A percentile compares a stretch with the other conserved stretches of the same genome.
phyloP scores from a whole-genome alignment of 2,113 vertebrate species.

The Anas platyrhynchos region DNA sequence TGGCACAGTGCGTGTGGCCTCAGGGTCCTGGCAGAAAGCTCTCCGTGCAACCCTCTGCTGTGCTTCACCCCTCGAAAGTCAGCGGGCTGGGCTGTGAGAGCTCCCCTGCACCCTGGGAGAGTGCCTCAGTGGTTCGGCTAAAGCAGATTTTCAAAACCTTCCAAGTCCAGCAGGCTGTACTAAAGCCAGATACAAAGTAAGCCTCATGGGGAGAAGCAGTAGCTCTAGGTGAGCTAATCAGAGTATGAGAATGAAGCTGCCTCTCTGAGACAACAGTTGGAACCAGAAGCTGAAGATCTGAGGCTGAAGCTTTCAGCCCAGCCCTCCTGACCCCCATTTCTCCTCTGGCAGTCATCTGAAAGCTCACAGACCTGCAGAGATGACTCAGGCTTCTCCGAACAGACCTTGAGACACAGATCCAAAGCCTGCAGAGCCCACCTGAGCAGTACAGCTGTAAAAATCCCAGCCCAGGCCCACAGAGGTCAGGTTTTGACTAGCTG shows the following conservation, averaged over 20 bases:
- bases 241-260: background rate
- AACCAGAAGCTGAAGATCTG: background rate
- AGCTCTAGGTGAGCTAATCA: background rate
- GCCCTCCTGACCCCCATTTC: background rate
- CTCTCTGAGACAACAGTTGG: background rate
- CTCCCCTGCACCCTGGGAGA: background rate
- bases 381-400: background rate
- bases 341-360: background rate
- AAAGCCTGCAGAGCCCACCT: background rate
- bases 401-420: background rate
- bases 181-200: background rate
- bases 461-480: background rate
- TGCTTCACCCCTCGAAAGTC: background rate
- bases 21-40: background rate
- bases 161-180: background rate
- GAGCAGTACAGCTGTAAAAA: background rate
- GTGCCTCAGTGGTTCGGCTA: background rate
- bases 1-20: accelerated
- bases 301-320: background rate
- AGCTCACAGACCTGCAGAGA: background rate
- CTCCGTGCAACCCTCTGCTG: background rate
- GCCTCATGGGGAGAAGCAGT: background rate
- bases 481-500: background rate
- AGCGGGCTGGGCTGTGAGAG: background rate
- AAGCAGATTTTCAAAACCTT: background rate